These are phyloP conservation scores for Wiebesia pumilae DNA, from an alignment of 1,140 invertebrate genomes.

Conservation along the genomic window DNA sequence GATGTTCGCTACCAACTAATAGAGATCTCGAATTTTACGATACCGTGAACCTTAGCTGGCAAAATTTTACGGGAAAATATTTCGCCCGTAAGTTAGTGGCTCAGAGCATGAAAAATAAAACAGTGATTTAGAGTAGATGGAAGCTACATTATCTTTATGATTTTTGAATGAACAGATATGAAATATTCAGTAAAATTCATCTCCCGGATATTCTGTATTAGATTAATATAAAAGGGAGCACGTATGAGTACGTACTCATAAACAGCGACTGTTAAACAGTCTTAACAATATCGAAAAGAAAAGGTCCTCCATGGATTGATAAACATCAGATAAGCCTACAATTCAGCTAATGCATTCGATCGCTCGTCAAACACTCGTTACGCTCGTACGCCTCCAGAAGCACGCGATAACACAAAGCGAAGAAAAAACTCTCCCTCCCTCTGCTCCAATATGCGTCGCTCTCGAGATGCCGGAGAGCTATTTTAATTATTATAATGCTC, in stretches of 20 bases:
- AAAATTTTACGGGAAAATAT: too few species aligned
- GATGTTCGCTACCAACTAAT: too few species aligned
- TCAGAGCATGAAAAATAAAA: too few species aligned
- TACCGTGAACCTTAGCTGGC: too few species aligned
- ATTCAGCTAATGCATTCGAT: constrained; percentile 28
- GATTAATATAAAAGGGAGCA: too few species aligned
- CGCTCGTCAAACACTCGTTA: constrained; percentile 53
- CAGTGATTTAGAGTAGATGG: too few species aligned
- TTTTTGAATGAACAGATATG: background rate
- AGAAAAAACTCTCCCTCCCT: background rate
- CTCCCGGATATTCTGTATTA: too few species aligned
- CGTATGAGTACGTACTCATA: too few species aligned
- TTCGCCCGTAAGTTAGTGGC: too few species aligned
- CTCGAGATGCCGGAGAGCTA: constrained; percentile 40
- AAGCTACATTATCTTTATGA: too few species aligned
- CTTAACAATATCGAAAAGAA: background rate
- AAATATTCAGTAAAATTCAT: background rate
- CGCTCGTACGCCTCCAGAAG: constrained; percentile 40
- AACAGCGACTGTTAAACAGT: constrained; percentile 17
- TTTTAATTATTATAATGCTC: constrained; percentile 56
- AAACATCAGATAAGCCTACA: constrained; percentile 22
- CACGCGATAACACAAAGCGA: background rate
- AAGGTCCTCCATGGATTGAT: background rate
- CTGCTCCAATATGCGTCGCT: constrained; percentile 11
- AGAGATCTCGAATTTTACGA: too few species aligned